Evolutionary conservation across 2,113 vertebrate genomes (phyloP).

Genomic region (Geococcyx californianus): DNA sequence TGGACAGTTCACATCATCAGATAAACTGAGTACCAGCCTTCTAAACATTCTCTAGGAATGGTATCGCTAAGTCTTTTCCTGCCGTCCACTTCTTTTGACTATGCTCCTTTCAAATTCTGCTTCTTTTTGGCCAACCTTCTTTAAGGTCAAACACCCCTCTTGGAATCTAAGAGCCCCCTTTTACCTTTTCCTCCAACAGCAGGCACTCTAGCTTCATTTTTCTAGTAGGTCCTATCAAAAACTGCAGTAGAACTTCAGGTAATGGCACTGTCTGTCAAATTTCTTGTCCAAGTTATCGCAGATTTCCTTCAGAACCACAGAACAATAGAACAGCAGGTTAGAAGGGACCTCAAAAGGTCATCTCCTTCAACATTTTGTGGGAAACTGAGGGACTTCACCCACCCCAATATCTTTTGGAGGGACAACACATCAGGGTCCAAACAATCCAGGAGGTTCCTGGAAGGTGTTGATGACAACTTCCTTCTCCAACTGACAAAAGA

Average conservation of each 20-base stretch:
- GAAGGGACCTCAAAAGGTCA: neutral
- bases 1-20: neutral
- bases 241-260: neutral
- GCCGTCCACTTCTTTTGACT: neutral
- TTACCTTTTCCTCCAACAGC: neutral
- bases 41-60: neutral
- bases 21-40: neutral
- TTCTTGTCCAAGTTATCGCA: neutral
- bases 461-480: too few species aligned
- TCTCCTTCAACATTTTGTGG: neutral
- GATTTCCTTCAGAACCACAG: neutral
- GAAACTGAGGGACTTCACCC: neutral
- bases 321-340: neutral
- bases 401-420: too few species aligned
- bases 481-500: too few species aligned
- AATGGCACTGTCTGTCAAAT: neutral
- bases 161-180: neutral
- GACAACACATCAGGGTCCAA: too few species aligned
- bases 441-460: too few species aligned
- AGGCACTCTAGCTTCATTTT: neutral
- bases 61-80: neutral
- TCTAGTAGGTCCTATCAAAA: neutral
- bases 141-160: neutral
- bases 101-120: neutral
- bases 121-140: neutral